Conservation (phyloP, 2,113 vertebrate genomes). For the Phylloscopus whistleri region DNA sequence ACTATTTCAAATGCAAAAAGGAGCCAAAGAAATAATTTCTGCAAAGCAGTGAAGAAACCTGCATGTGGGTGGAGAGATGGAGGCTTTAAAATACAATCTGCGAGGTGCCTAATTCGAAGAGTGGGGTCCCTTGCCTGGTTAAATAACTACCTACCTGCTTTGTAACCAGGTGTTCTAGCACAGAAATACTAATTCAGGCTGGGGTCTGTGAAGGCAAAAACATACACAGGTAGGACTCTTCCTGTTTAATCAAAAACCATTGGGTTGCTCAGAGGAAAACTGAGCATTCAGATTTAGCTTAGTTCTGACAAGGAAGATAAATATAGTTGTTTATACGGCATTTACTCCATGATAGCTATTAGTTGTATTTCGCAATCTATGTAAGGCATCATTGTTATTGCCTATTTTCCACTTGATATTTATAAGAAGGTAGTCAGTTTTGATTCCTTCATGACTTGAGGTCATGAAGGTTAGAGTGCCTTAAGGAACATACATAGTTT, state of each 20-base stretch:
- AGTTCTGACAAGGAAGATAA: background rate
- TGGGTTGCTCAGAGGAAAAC: background rate
- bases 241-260: background rate
- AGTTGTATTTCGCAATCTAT: background rate
- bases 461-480: background rate
- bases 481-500: background rate
- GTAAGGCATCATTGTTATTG: background rate
- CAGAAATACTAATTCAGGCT: background rate
- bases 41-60: background rate
- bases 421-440: background rate
- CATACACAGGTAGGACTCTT: background rate
- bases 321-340: background rate
- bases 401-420: background rate
- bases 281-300: background rate
- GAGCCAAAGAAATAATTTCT: background rate
- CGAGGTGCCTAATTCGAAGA: background rate
- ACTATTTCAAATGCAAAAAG: background rate
- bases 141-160: background rate
- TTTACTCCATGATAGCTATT: background rate
- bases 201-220: background rate
- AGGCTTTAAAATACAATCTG: background rate
- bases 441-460: background rate
- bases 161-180: background rate
- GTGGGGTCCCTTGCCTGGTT: background rate
- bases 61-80: background rate